These are phyloP conservation scores for Apis laboriosa DNA, from an alignment of 1,140 invertebrate genomes.

Conservation along the genomic window DNA sequence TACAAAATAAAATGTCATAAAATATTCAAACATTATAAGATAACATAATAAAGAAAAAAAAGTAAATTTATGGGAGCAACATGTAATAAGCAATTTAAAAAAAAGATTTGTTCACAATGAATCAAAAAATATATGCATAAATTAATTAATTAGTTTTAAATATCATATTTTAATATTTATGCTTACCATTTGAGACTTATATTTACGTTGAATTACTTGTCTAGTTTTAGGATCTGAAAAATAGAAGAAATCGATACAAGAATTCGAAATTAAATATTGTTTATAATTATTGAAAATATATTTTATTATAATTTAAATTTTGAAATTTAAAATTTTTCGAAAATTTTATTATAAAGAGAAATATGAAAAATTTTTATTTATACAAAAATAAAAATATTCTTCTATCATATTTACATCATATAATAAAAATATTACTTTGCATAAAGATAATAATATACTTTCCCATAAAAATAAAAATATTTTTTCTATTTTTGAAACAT, in stretches of 20 bases:
- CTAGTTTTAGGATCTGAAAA: constrained; percentile 98
- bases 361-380: no score
- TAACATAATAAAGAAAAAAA: constrained; percentile 2
- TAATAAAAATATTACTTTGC: not conserved
- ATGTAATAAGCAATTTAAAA: not conserved
- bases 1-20: constrained; percentile 13
- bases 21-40: not conserved
- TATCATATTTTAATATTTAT: not conserved
- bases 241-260: constrained; percentile 46
- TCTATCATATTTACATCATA: no score
- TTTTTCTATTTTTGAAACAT: not conserved
- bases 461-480: not conserved
- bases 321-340: not conserved
- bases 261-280: not conserved
- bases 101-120: not conserved
- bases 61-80: not conserved
- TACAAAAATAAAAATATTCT: no score
- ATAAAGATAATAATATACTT: not conserved
- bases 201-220: constrained; percentile 97
- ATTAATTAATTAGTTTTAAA: no score
- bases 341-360: no score
- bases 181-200: constrained; percentile 99
- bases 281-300: no score
- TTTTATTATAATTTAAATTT: no score
- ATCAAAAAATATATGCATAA: not conserved